A percentile compares a stretch with the other conserved stretches of the same genome.
Evolutionary conservation across 2,888 invertebrate genomes (phyloP).

Genomic region (Candidula unifasciata): DNA sequence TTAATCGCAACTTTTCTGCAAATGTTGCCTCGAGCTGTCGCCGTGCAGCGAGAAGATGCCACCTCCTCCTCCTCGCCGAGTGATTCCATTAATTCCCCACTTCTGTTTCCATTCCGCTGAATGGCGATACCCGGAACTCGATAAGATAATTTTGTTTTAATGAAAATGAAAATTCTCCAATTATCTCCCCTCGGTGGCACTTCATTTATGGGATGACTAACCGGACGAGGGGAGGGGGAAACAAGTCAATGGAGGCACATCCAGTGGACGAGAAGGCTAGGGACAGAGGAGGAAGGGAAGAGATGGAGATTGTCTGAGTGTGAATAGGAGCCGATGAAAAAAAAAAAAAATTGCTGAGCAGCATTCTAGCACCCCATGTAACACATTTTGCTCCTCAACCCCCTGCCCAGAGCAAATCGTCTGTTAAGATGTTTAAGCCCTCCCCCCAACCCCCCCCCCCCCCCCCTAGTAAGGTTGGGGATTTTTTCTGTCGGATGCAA

Average conservation of each 20-base stretch:
- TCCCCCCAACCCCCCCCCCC: too few species aligned
- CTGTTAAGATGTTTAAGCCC: neutral
- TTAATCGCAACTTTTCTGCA: neutral
- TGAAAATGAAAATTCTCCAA: constrained; percentile 31
- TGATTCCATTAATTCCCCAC: constrained; percentile 31
- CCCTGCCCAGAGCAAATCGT: neutral
- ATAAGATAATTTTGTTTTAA: constrained; percentile 44
- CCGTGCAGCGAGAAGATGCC: neutral
- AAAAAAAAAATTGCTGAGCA: too few species aligned
- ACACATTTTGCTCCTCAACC: neutral
- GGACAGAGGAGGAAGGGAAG: neutral
- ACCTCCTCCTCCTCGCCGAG: neutral
- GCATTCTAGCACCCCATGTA: too few species aligned
- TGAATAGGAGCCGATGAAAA: too few species aligned
- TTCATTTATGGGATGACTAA: constrained; percentile 38
- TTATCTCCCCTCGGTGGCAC: neutral
- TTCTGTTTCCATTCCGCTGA: constrained; percentile 3
- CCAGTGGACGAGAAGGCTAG: too few species aligned
- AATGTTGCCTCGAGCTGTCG: neutral
- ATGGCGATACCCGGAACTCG: constrained; percentile 1
- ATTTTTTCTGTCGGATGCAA: too few species aligned
- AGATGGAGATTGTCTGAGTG: too few species aligned
- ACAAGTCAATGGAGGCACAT: neutral
- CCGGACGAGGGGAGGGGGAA: neutral
- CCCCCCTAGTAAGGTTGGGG: too few species aligned